phyloP scores from a whole-genome alignment of 2,888 invertebrate species.

The Candidula unifasciata region DNA sequence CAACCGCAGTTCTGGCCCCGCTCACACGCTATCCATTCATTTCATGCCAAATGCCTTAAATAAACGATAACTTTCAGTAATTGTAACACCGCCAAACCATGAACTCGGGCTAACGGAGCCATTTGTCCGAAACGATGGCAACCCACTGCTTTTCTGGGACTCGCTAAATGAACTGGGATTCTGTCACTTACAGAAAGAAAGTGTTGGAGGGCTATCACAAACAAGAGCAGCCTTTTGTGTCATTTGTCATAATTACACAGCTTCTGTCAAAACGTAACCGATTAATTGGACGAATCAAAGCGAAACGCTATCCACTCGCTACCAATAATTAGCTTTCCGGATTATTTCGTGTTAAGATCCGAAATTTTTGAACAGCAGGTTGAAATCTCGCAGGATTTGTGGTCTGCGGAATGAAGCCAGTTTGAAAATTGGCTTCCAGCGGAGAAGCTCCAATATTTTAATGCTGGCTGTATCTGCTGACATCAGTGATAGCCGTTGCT shows the following conservation, averaged over 20 bases:
- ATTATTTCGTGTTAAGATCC: neutral
- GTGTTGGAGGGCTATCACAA: neutral
- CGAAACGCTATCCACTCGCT: constrained; percentile 18
- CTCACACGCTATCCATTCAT: constrained; percentile 34
- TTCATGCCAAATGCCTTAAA: constrained; percentile 27
- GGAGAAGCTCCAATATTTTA: neutral
- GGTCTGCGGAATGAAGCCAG: constrained; percentile 21
- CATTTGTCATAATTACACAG: constrained; percentile 38
- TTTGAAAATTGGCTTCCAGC: constrained; percentile 39
- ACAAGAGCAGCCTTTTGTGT: constrained; percentile 33
- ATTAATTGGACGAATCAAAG: constrained; percentile 21
- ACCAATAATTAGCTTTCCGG: constrained; percentile 29
- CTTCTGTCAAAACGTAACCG: constrained; percentile 32
- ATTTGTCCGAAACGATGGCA: constrained; percentile 14
- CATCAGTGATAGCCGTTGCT: constrained; percentile 20
- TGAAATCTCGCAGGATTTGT: constrained; percentile 31
- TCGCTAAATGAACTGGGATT: constrained; percentile 22
- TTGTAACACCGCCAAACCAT: constrained; percentile 11
- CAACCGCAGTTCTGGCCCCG: neutral
- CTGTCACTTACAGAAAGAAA: neutral
- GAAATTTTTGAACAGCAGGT: constrained; percentile 22
- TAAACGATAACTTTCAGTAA: constrained; percentile 42
- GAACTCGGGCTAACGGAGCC: constrained; percentile 1
- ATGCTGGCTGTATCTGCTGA: neutral
- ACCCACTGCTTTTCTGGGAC: constrained; percentile 4